Percentiles rank a stretch among this genome's conserved stretches.
These are phyloP conservation scores for Pardosa pseudoannulata DNA, from an alignment of 2,888 invertebrate species.

Conservation along the genomic window DNA sequence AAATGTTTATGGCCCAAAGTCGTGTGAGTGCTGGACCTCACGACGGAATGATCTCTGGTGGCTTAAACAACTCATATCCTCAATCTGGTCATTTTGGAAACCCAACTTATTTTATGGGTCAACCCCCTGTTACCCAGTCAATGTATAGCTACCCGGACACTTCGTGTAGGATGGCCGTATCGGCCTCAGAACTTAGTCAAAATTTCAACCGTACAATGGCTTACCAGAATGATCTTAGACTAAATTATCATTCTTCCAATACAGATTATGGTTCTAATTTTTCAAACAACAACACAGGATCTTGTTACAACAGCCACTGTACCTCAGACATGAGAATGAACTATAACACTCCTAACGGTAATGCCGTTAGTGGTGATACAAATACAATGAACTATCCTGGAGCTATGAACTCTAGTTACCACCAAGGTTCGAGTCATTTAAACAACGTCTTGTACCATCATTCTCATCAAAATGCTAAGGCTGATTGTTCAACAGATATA, in stretches of 20 bases:
- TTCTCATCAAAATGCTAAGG: slow-evolving; percentile 39
- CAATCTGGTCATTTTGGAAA: slow-evolving; percentile 61
- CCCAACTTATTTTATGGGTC: slow-evolving; percentile 55
- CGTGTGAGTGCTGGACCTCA: slow-evolving; percentile 52
- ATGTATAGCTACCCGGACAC: slow-evolving; percentile 91
- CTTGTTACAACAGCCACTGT: slow-evolving; percentile 57
- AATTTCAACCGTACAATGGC: slow-evolving; percentile 47
- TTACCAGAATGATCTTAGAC: slow-evolving; percentile 61
- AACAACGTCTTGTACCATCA: slow-evolving; percentile 38
- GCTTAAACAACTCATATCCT: slow-evolving; percentile 45
- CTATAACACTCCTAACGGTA: slow-evolving; percentile 35
- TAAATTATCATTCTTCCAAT: slow-evolving; percentile 49
- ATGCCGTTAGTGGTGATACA: slow-evolving; percentile 15
- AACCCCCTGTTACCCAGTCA: slow-evolving; percentile 53
- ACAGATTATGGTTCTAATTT: slow-evolving; percentile 50
- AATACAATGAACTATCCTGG: slow-evolving; percentile 32
- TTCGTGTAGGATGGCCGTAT: slow-evolving; percentile 87
- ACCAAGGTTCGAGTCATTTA: slow-evolving; percentile 22
- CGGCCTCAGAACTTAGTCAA: slow-evolving; percentile 83
- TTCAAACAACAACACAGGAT: slow-evolving; percentile 15
- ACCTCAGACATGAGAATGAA: slow-evolving; percentile 40
- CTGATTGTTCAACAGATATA: slow-evolving; percentile 52
- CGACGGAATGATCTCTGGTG: slow-evolving; percentile 44
- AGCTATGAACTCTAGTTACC: slow-evolving; percentile 32
- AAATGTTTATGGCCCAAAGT: slow-evolving; percentile 66